Base-by-base conservation (phyloP, 2,797 vertebrate genomes). In the Spheniscus humboldti region DNA sequence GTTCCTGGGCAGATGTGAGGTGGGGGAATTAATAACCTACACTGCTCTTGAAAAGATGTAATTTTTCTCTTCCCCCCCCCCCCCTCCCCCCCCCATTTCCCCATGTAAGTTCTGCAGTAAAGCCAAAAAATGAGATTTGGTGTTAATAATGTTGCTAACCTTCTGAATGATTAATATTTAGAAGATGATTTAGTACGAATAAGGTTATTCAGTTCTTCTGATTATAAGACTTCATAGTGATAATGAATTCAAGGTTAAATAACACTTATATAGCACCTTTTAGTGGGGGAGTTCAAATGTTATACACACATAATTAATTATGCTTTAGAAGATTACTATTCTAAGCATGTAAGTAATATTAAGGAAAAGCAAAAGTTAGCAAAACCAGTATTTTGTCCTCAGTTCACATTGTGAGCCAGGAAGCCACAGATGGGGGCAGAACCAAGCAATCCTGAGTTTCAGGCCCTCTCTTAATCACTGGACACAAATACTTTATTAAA, bases 101-200 rank as follows among this genome's bases (percentile, higher is more conserved):
- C 62, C 18, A 3, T 77, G 14, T 48, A 84, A 78, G 20, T 84
- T 87, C 90, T 87, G 13, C 74, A 90, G 9, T 28, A 63, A 80
- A 94, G n/a, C 28, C 11, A 20, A 41, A 72, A 55, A 31, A 25
- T 6, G 5, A 71, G 4, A n/a, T 47, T 86, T 87, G 18, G 2
- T 74, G 30, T 96, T 86, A 92, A 88, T 97, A 71, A 77, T 57
- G 8, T 62, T 92, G 92, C 45, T 79, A 68, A 88, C 63, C 64
- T 86, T 47, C 80, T 93, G 55, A 93, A 72, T 81, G 88, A 96
- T 97, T 96, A 95, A 95, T 95, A 78, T 94, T 80, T 96, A 95
- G 90, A 64, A 28, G n/a, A 56, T 84, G 83, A 56, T 28, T 95
- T 75, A 37, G 41, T 94, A 94, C 3, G 18, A 66, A 27, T 86